Base-by-base conservation (phyloP, 2,888 invertebrate species). In the Gari tellinella region DNA sequence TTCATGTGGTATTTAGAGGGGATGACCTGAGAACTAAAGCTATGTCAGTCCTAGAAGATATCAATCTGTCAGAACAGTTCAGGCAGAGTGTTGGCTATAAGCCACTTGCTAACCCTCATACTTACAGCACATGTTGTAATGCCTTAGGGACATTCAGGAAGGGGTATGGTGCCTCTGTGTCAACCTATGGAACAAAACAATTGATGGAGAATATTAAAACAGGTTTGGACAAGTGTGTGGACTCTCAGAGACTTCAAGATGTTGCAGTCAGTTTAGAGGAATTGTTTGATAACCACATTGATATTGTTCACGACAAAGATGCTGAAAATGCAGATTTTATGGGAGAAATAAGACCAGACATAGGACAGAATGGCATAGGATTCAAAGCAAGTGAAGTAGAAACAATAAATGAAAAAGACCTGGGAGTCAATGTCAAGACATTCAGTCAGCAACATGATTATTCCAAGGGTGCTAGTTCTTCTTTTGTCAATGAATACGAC, bases 31-130 rank as follows among this genome's bases (percentile, higher is more conserved):
- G 10, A 31, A 10, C 31, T 7, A 31, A 10, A 10, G 31, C 31
- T 7, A 31, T 10, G 10, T 4, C 10, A 4, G 10, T 31, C 31
- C 31, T 31, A 31, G 14, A 23, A 52, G 43, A 43, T 15, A 19
- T 72, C 7, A 45, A 72, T 49, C 37, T 72, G 25, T 48, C 63
- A 23, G 19, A 51, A 52, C 8, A 58, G 3, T 70, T 75, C 12
- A 66, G 72, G 48, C 52, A 69, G n/a, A 58, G 51, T 40, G 62
- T 75, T 26, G 61, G 75, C 19, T 72, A 64, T 41, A 69, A 63
- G 31, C 49, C 19, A 45, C 40, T 72, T 14, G 19, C 15, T n/a
- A 65, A 46, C 46, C 46, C 64, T 57, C 57, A 72, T 40, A 66
- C 66, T 10, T 77, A 77, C 40, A 40, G 48, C n/a, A 48, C 55